Evolutionary conservation across 2,113 vertebrate species (phyloP).

Genomic region (Lycaon pictus): DNA sequence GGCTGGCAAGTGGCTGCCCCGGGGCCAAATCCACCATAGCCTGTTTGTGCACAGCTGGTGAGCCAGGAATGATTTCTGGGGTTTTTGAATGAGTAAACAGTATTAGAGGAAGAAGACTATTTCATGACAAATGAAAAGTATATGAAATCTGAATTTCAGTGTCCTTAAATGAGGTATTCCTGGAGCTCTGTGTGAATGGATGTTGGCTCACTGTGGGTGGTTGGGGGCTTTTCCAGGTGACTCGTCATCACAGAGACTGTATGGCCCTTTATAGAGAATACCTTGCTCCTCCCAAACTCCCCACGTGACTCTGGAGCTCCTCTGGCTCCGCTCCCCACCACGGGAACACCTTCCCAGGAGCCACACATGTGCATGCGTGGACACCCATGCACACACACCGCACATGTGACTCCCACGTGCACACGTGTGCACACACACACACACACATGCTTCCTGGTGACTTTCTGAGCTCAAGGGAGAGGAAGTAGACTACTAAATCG

Average conservation of each 20-base stretch:
- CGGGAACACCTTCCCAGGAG: background rate
- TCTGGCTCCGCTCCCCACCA: background rate
- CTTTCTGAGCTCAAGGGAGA: background rate
- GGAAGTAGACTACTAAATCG: background rate
- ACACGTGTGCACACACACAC: fast-evolving
- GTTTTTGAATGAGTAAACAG: background rate
- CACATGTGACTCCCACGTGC: too few relatives aligned
- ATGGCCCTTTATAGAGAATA: background rate
- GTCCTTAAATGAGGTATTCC: background rate
- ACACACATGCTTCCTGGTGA: fast-evolving
- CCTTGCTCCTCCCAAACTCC: background rate
- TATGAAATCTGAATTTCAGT: background rate
- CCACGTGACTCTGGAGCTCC: background rate
- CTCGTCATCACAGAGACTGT: background rate
- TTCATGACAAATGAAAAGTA: background rate
- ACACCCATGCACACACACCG: background rate
- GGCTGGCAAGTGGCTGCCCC: fast-evolving
- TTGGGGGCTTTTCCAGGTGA: background rate
- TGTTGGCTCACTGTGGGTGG: fast-evolving
- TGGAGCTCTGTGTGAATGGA: fast-evolving
- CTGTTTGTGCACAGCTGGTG: background rate
- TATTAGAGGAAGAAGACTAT: background rate
- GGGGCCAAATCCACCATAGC: background rate
- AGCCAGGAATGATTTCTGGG: background rate
- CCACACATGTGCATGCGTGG: fast-evolving